A percentile compares a stretch with the other conserved stretches of the same genome.
These are phyloP conservation scores for Scomber colias DNA, from an alignment of 2,113 vertebrate species.

Conservation along the genomic window DNA sequence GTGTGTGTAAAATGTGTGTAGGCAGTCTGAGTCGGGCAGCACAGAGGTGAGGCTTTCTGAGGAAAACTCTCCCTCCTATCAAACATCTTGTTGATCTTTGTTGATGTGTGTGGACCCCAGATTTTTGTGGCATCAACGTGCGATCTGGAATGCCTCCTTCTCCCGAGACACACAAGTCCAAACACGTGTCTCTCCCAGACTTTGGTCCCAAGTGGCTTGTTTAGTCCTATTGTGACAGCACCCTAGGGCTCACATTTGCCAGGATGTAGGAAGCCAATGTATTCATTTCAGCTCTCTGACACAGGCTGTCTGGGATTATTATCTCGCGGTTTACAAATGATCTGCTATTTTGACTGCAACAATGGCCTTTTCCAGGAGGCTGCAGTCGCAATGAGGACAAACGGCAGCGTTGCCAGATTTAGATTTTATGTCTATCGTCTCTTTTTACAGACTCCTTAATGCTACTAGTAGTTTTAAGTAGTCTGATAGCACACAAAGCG, in stretches of 20 bases:
- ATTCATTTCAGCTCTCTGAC: constrained; percentile 59
- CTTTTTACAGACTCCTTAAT: constrained; percentile 40
- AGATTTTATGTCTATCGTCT: constrained; percentile 15
- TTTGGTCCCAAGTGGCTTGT: constrained; percentile 64
- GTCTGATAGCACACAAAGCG: constrained; percentile 16
- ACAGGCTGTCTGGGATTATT: constrained; percentile 49
- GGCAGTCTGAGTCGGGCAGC: not conserved
- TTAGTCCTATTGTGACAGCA: constrained; percentile 69
- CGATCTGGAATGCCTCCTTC: constrained; percentile 58
- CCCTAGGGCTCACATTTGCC: constrained; percentile 63
- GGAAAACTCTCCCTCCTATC: constrained; percentile 39
- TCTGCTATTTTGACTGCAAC: constrained; percentile 60
- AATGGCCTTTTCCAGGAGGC: constrained; percentile 33
- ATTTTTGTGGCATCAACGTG: constrained; percentile 51
- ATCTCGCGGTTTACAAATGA: constrained; percentile 64
- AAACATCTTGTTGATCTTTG: constrained; percentile 35
- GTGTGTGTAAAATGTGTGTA: constrained; percentile 29
- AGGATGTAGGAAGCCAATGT: constrained; percentile 60
- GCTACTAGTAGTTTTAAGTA: constrained; percentile 26
- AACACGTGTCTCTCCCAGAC: constrained; percentile 56
- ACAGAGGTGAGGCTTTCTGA: constrained; percentile 33
- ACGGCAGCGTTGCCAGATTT: not conserved
- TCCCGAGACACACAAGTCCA: constrained; percentile 57
- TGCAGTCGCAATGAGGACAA: not conserved
- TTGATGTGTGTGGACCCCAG: constrained; percentile 13